phyloP scores from a whole-genome alignment of 2,113 vertebrate genomes.

The Saguinus imperator region DNA sequence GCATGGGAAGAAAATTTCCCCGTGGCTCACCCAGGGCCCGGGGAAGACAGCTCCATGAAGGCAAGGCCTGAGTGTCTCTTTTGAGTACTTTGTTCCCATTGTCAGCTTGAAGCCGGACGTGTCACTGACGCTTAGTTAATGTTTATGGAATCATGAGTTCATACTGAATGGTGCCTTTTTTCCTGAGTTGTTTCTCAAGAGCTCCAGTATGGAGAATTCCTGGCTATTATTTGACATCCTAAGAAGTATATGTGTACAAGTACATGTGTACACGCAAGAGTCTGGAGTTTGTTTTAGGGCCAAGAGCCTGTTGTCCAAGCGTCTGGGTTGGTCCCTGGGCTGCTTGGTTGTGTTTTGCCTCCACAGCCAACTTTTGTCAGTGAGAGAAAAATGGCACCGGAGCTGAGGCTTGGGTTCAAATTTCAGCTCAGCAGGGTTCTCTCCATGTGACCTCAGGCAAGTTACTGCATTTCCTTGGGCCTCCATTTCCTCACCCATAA shows the following conservation, averaged over 20 bases:
- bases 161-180: neutral
- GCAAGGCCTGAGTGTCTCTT: neutral
- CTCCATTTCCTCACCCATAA: neutral
- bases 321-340: neutral
- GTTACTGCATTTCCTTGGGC: neutral
- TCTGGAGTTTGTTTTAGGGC: neutral
- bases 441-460: neutral
- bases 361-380: neutral
- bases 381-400: neutral
- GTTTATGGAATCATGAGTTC: neutral
- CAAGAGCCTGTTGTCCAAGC: neutral
- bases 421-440: neutral
- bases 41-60: neutral
- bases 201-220: neutral
- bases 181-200: neutral
- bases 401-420: neutral
- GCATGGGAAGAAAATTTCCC: neutral
- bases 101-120: neutral
- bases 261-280: neutral
- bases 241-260: neutral
- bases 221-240: neutral
- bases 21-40: accelerated
- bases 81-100: neutral
- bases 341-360: neutral
- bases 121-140: neutral